Conservation (phyloP, 1,140 invertebrate genomes). For the Eupristina koningsbergeri region DNA sequence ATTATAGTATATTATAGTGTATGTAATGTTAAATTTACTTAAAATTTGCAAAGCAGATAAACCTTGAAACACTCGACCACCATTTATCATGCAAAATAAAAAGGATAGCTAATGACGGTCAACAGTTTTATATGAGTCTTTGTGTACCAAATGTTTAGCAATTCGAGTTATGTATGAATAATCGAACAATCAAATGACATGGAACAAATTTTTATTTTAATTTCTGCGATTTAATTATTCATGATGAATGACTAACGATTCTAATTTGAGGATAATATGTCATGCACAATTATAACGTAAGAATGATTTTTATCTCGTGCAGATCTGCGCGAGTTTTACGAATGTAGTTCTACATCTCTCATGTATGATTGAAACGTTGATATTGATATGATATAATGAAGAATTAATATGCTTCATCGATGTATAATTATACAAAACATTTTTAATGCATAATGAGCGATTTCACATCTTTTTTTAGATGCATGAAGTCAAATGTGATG, state of each 20-base stretch:
- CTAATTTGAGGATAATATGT: background rate
- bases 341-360: background rate
- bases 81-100: slow-evolving; percentile 29
- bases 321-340: background rate
- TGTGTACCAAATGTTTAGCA: slow-evolving; percentile 51
- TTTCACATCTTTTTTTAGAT: background rate
- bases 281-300: slow-evolving; percentile 25
- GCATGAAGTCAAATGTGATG: background rate
- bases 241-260: background rate
- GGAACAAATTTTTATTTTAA: background rate
- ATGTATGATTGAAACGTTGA: background rate
- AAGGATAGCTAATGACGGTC: slow-evolving; percentile 42
- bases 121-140: slow-evolving; percentile 55
- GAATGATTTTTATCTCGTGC: slow-evolving; percentile 2
- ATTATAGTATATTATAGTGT: no score
- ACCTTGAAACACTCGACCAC: background rate
- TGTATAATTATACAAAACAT: background rate
- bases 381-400: background rate
- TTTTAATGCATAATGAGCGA: background rate
- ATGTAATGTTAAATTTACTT: background rate
- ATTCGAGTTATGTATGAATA: background rate
- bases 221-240: background rate
- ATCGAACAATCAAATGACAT: background rate
- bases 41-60: slow-evolving; percentile 6
- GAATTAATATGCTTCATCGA: background rate